A percentile compares a stretch with the other conserved stretches of the same genome.
Conservation (phyloP, 2,113 vertebrate species). For the Dermatemys mawii region DNA sequence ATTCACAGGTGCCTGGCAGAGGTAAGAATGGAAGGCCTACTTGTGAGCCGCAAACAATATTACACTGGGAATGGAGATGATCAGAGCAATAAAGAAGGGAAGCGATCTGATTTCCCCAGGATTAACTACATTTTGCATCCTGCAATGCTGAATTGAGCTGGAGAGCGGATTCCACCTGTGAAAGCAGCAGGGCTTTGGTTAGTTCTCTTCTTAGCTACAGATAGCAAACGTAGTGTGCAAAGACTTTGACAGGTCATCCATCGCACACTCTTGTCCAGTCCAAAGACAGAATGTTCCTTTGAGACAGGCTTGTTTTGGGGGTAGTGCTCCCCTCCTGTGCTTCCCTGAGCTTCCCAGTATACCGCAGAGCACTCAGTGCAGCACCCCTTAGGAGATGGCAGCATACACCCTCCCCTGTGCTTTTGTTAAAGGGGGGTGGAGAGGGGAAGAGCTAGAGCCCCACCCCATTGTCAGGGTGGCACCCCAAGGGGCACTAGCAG, state of each 20-base stretch:
- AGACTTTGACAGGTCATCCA: background rate
- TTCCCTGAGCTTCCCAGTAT: too few relatives aligned
- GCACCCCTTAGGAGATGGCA: too few relatives aligned
- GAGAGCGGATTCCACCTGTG: background rate
- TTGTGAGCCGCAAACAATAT: conserved; percentile 34
- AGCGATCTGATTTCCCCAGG: conserved; percentile 25
- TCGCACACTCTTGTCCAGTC: rapidly evolving
- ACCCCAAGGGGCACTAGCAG: background rate
- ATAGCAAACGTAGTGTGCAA: background rate
- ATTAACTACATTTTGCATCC: too few relatives aligned
- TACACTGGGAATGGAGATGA: background rate
- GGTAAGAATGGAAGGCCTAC: conserved; percentile 31
- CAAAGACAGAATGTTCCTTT: background rate
- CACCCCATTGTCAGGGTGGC: background rate
- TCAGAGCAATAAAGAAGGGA: background rate
- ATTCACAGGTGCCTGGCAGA: background rate
- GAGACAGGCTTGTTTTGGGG: background rate
- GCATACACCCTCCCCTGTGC: too few relatives aligned
- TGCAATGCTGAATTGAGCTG: conserved; percentile 16
- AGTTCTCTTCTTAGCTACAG: background rate
- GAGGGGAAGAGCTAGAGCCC: background rate
- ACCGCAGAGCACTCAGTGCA: too few relatives aligned
- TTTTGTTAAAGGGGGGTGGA: background rate
- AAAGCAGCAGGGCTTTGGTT: background rate
- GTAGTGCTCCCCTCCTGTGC: too few relatives aligned